Conservation (phyloP, 64 coral and sea anemone species). For the Stylophora pistillata region DNA sequence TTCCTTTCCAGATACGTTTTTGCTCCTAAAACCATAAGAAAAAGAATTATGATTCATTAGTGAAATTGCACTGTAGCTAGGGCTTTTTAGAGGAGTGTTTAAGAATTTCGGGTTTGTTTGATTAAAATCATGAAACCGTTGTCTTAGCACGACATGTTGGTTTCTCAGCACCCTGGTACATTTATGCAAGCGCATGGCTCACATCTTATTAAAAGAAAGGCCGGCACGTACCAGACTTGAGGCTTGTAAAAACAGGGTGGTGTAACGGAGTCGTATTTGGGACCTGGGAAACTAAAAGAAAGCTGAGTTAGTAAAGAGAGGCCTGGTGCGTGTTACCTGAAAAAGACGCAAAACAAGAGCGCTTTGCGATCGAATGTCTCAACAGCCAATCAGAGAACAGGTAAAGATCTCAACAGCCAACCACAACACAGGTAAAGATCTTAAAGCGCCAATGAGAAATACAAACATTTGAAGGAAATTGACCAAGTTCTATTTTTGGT, state of each 20-base stretch:
- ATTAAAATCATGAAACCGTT: no score
- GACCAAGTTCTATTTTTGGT: no score
- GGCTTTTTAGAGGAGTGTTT: no score
- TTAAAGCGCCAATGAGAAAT: not conserved
- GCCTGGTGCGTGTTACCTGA: no score
- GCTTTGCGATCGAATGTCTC: no score
- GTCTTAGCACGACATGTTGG: not conserved
- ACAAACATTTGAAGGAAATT: no score
- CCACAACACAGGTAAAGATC: no score
- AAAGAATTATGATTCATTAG: not conserved
- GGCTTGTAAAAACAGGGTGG: slow-evolving; percentile 79
- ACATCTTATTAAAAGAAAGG: not conserved
- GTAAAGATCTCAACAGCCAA: no score
- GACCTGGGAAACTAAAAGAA: slow-evolving; percentile 79
- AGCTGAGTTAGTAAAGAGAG: not conserved
- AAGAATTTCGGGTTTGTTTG: not conserved
- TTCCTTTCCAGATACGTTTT: slow-evolving; percentile 77
- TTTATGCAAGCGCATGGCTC: no score
- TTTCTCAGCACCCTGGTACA: no score
- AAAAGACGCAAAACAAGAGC: no score
- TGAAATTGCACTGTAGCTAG: not conserved
- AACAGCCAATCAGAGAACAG: no score
- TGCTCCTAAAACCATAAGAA: slow-evolving; percentile 55
- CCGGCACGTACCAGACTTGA: slow-evolving; percentile 61
- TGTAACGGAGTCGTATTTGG: slow-evolving; percentile 67